phyloP scores from a whole-genome alignment of 2,113 vertebrate genomes.

The Bungarus multicinctus region DNA sequence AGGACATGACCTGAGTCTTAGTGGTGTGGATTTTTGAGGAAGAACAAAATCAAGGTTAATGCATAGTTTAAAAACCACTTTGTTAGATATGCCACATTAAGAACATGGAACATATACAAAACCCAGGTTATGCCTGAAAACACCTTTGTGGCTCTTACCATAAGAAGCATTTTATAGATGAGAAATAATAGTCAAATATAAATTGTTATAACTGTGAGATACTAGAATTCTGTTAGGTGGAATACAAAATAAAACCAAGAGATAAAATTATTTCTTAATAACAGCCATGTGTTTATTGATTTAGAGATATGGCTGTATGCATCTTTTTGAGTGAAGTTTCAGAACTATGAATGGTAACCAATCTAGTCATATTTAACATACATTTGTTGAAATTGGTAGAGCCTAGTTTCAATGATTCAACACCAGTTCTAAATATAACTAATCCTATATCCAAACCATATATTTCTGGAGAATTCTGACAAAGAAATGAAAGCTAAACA shows the following conservation, averaged over 20 bases:
- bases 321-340: not conserved
- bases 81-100: not conserved
- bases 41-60: not conserved
- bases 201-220: not conserved
- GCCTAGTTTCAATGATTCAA: not conserved
- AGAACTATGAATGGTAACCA: not conserved
- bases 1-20: not conserved
- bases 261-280: not conserved
- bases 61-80: not conserved
- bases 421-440: not conserved
- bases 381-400: not conserved
- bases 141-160: not conserved
- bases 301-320: not conserved
- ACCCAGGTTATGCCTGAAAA: not conserved
- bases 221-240: not conserved
- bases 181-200: not conserved
- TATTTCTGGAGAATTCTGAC: not conserved
- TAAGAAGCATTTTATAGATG: not conserved
- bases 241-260: not conserved
- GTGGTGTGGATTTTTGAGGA: not conserved
- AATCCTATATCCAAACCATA: not conserved
- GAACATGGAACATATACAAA: not conserved
- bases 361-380: not conserved
- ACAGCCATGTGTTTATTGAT: not conserved
- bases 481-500: not conserved